Evolutionary conservation across 2,797 vertebrate species (phyloP).

Genomic region (Parauchenoglanis punctatus): DNA sequence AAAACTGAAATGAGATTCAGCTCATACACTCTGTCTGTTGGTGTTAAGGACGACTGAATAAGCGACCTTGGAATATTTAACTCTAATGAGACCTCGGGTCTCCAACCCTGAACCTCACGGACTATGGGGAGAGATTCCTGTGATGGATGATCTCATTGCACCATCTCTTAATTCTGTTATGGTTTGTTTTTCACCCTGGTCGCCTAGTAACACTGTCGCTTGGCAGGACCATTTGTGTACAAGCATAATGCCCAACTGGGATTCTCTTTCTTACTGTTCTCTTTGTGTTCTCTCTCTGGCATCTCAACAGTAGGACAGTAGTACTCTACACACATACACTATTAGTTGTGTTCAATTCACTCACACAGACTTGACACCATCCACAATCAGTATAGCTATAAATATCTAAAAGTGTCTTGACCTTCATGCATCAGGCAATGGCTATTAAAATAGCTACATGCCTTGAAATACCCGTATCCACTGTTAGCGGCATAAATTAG

Average conservation of each 20-base stretch:
- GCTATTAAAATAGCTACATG: background rate
- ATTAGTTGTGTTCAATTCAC: slow-evolving; percentile 10
- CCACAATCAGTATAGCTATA: background rate
- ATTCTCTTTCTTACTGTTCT: slow-evolving; percentile 16
- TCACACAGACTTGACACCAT: slow-evolving; percentile 10
- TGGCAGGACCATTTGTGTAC: slow-evolving; percentile 49
- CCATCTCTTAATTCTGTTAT: slow-evolving; percentile 39
- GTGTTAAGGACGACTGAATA: slow-evolving; percentile 46
- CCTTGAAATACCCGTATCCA: background rate
- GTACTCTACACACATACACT: slow-evolving; percentile 21
- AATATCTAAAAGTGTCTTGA: background rate
- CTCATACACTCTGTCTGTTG: slow-evolving; percentile 41
- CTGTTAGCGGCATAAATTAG: background rate
- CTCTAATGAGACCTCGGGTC: slow-evolving; percentile 50
- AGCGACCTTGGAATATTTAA: slow-evolving; percentile 53
- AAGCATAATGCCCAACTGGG: slow-evolving; percentile 37
- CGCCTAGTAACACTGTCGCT: slow-evolving; percentile 50
- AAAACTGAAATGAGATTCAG: slow-evolving; percentile 55
- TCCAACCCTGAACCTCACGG: slow-evolving; percentile 36
- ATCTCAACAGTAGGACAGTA: slow-evolving; percentile 16
- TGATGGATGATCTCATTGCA: slow-evolving; percentile 49
- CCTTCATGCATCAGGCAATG: background rate
- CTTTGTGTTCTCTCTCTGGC: slow-evolving; percentile 6
- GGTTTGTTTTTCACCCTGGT: slow-evolving; percentile 53
- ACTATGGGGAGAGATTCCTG: slow-evolving; percentile 42